Conservation (phyloP, 2,888 invertebrate genomes). For the Drosophila kuntzei region DNA sequence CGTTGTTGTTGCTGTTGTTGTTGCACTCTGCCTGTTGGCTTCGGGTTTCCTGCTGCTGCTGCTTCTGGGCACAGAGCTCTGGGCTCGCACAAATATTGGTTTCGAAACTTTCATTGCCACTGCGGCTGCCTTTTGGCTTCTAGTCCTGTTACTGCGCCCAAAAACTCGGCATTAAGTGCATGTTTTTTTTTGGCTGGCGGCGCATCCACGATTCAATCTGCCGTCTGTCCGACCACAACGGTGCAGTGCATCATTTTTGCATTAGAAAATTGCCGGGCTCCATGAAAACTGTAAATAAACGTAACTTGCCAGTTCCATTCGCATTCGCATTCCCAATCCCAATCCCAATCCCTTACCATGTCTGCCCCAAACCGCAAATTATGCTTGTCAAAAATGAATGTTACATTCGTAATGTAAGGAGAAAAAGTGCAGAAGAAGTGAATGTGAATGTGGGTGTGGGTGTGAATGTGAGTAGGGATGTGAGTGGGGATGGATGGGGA, state of each 20-base stretch:
- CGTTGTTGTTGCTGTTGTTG: conserved; percentile 4
- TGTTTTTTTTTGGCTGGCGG: conserved; percentile 52
- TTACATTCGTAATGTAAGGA: conserved; percentile 69
- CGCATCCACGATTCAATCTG: conserved; percentile 44
- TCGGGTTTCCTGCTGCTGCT: conserved; percentile 11
- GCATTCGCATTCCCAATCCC: conserved; percentile 8
- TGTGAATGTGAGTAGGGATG: not conserved
- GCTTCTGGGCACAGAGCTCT: conserved; percentile 6
- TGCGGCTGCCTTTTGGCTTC: conserved; percentile 48
- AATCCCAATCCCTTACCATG: conserved; percentile 42
- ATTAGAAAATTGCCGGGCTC: conserved; percentile 71
- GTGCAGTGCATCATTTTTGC: conserved; percentile 79
- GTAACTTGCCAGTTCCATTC: conserved; percentile 13
- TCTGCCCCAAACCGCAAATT: conserved; percentile 70
- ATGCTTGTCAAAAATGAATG: conserved; percentile 81
- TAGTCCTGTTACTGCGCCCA: conserved; percentile 8
- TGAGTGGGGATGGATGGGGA: not conserved
- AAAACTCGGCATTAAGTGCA: conserved; percentile 55
- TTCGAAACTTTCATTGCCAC: conserved; percentile 76
- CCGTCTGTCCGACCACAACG: conserved; percentile 64
- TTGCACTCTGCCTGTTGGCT: conserved; percentile 17
- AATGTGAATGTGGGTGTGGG: conserved; percentile 3
- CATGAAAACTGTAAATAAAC: conserved; percentile 75
- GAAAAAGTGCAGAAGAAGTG: conserved; percentile 42
- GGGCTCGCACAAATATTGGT: conserved; percentile 69